These are phyloP conservation scores for Planiliza haematocheilus DNA, from an alignment of 2,113 vertebrate genomes.

Conservation along the genomic window DNA sequence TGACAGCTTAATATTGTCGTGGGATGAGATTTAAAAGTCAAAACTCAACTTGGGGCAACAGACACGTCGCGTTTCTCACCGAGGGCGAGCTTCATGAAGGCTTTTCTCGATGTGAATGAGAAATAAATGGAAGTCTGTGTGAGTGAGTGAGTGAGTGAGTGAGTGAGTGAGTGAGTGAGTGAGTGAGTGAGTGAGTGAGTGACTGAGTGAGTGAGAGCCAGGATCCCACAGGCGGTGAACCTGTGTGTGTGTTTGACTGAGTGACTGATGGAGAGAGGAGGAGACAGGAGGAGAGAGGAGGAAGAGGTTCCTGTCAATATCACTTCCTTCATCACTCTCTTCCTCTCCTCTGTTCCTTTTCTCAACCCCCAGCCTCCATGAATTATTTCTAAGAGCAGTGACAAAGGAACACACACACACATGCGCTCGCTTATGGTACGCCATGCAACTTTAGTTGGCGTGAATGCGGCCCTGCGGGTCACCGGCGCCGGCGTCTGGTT, in stretches of 20 bases:
- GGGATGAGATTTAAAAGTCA: background rate
- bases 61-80: background rate
- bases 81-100: slow-evolving; percentile 10
- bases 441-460: slow-evolving; percentile 23
- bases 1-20: too few species aligned
- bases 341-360: slow-evolving; percentile 29
- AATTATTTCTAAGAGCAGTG: slow-evolving; percentile 67
- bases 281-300: slow-evolving; percentile 72
- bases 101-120: slow-evolving; percentile 34
- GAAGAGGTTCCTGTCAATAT: slow-evolving; percentile 75
- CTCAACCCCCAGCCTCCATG: slow-evolving; percentile 32
- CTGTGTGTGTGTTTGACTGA: slow-evolving; percentile 29
- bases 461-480: slow-evolving; percentile 16
- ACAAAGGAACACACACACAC: slow-evolving; percentile 50
- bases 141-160: slow-evolving; percentile 7
- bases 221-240: slow-evolving; percentile 1
- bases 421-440: slow-evolving; percentile 9
- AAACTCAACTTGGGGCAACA: background rate
- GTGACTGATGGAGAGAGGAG: slow-evolving; percentile 68
- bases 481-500: slow-evolving; percentile 20
- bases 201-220: slow-evolving; percentile 20
- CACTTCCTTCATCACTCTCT: slow-evolving; percentile 62
- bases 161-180: slow-evolving; percentile 6
- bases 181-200: too few species aligned
- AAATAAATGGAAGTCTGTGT: slow-evolving; percentile 13